Base-by-base conservation (phyloP, 2,888 invertebrate species). In the Podabrus alpinus region DNA sequence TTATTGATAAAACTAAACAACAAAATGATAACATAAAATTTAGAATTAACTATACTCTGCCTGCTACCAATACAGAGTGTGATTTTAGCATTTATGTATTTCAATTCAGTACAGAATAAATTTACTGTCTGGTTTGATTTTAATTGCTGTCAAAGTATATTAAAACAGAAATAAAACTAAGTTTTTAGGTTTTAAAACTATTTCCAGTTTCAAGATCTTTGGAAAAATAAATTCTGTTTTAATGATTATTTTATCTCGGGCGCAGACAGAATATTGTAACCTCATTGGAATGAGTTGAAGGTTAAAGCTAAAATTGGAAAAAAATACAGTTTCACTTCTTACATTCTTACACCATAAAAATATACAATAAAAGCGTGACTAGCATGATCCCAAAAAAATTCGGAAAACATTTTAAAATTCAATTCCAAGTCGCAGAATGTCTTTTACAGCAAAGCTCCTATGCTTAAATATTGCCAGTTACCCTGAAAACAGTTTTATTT, bases 381-480 rank as follows among this genome's bases (percentile, higher is more conserved):
- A 61, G 17, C 21, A 64, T 21, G 21, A 19, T 19, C 13, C 29
- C n/a, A 67, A 45, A 25, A 5, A 67, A 67, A 15, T 1, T 15
- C 11, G 21, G n/a, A 9, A n/a, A 13, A 21, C 21, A 21, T 15
- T 19, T 66, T 45, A 45, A 45, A n/a, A 45, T 45, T 9, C 45
- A 45, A 45, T n/a, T 45, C n/a, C 5, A 1, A 45, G 7, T 45
- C 1, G 45, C 5, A 45, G 45, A n/a, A 45, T 45, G 29, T 45
- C 24, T 45, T 29, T 13, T 66, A 66, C 69, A 59, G 69, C 16
- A 82, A 84, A 69, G 84, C 84, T 66, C 83, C 80, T 7, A 83
- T 81, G 66, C 88, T 87, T 66, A 89, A 84, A 82, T 88, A 86
- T 72, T 89, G 88, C 88, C 88, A 91, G 79, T 89, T 90, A 19